A percentile compares a stretch with the other conserved stretches of the same genome.
Evolutionary conservation across 1,140 invertebrate species (phyloP).

Genomic region (Contarinia nasturtii): DNA sequence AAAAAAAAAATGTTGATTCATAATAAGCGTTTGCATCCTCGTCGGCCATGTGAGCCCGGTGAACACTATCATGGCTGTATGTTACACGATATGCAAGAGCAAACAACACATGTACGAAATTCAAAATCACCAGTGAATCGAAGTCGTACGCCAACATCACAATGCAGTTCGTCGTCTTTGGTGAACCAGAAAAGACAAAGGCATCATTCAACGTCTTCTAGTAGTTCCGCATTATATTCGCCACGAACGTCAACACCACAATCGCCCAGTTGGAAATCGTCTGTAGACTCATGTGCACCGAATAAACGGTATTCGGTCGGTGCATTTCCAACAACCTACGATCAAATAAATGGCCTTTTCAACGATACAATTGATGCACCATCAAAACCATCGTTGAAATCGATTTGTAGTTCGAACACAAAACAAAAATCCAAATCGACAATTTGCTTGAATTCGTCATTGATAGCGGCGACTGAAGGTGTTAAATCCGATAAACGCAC

Average conservation of each 20-base stretch:
- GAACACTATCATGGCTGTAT: neutral
- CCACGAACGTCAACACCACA: neutral
- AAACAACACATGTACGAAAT: neutral
- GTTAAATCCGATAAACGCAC: too few species aligned
- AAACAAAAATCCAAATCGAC: too few species aligned
- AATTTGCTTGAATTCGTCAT: too few species aligned
- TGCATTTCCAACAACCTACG: too few species aligned
- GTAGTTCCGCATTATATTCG: neutral
- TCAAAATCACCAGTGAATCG: neutral
- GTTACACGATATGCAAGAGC: neutral
- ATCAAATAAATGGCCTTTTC: too few species aligned
- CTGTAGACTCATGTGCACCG: too few species aligned
- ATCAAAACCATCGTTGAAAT: too few species aligned
- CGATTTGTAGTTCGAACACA: too few species aligned
- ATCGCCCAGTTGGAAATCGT: neutral
- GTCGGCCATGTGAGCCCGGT: neutral
- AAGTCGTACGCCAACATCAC: neutral
- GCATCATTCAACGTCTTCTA: neutral
- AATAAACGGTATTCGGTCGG: too few species aligned
- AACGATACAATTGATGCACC: too few species aligned
- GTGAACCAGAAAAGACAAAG: neutral
- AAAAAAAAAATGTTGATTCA: neutral
- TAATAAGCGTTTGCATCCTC: conserved; percentile 1
- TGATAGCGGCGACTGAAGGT: too few species aligned
- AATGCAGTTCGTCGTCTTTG: neutral